These are phyloP conservation scores for Acanthurus tractus DNA, from an alignment of 2,797 vertebrate genomes.

Conservation along the genomic window DNA sequence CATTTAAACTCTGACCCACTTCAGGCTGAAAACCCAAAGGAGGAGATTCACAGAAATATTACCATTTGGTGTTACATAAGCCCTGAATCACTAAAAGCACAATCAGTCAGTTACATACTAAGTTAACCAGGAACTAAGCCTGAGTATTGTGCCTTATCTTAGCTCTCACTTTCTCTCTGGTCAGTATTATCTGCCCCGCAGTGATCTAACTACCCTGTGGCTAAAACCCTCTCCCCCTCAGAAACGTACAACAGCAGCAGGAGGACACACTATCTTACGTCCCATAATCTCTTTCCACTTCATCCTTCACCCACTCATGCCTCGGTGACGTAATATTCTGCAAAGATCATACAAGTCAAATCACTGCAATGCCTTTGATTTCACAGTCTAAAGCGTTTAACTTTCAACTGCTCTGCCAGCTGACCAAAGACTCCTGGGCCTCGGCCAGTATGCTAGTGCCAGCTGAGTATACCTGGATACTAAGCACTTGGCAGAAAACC, in stretches of 20 bases:
- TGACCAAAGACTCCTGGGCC: conserved; percentile 68
- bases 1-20: conserved; percentile 69
- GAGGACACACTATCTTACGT: conserved; percentile 39
- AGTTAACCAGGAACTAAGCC: conserved; percentile 10
- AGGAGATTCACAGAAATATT: conserved; percentile 34
- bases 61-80: conserved; percentile 14
- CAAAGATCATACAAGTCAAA: conserved; percentile 62
- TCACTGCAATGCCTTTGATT: conserved; percentile 68
- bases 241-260: conserved; percentile 22
- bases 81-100: conserved; percentile 8
- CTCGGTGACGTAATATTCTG: conserved; percentile 59
- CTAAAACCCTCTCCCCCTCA: conserved; percentile 35
- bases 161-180: conserved; percentile 26
- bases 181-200: conserved; percentile 36
- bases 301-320: conserved; percentile 31
- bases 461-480: conserved; percentile 68
- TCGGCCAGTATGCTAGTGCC: conserved; percentile 56
- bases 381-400: conserved; percentile 74
- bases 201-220: conserved; percentile 16
- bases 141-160: conserved; percentile 3
- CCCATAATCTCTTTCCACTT: conserved; percentile 43
- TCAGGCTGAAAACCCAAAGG: conserved; percentile 51
- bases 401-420: conserved; percentile 67
- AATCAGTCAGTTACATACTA: conserved; percentile 10
- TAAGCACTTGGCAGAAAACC: conserved; percentile 63